phyloP scores from a whole-genome alignment of 2,113 vertebrate species.

The Lycocorax pyrrhopterus region DNA sequence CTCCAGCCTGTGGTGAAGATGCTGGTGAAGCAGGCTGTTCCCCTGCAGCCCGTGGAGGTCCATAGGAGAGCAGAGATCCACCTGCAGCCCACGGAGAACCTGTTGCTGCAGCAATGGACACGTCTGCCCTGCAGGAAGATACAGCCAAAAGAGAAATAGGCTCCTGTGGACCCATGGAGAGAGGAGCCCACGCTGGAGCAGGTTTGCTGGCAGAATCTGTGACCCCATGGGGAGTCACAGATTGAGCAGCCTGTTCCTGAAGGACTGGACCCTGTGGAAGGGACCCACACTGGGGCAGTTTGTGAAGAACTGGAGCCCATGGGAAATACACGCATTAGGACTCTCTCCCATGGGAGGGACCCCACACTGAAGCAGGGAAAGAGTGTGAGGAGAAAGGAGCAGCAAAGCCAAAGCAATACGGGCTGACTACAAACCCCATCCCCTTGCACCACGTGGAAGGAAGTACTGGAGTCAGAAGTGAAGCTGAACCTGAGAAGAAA shows the following conservation, averaged over 20 bases:
- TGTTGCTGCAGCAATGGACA: background rate
- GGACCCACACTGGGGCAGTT: background rate
- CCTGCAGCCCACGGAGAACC: background rate
- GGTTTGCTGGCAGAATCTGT: background rate
- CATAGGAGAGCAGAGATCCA: background rate
- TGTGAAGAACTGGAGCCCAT: background rate
- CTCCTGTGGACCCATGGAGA: background rate
- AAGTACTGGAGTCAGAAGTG: background rate
- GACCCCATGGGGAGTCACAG: too few species aligned
- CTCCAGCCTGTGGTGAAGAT: background rate
- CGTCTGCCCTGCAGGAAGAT: background rate
- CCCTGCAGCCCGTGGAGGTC: background rate
- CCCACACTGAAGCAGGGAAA: background rate
- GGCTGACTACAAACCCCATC: background rate
- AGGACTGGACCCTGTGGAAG: background rate
- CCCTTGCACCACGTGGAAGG: background rate
- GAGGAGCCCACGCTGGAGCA: background rate
- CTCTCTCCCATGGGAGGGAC: rapidly evolving
- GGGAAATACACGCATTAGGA: background rate
- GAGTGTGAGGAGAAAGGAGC: background rate
- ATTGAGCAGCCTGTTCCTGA: background rate
- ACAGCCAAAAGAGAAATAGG: background rate
- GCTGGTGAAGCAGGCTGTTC: background rate
- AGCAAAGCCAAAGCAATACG: background rate
- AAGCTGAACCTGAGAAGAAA: background rate